Conservation (phyloP, 2,113 vertebrate genomes). For the Orycteropus afer region DNA sequence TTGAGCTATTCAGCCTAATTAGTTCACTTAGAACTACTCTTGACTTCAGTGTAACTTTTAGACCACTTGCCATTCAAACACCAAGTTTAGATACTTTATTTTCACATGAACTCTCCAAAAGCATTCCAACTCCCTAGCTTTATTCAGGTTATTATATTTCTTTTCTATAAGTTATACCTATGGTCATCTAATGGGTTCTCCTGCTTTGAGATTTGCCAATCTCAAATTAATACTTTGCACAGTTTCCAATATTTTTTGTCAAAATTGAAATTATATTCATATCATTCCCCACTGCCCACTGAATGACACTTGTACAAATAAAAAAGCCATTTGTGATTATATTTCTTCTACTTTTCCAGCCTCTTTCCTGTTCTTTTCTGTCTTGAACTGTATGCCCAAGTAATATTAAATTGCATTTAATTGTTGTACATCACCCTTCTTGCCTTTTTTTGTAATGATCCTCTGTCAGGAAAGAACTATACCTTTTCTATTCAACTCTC, state of each 20-base stretch:
- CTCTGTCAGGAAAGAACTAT: neutral
- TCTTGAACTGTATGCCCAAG: neutral
- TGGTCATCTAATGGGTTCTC: neutral
- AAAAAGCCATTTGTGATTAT: neutral
- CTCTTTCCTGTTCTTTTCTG: neutral
- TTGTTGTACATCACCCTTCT: neutral
- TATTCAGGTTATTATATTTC: neutral
- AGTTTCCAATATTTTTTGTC: slow-evolving; percentile 28
- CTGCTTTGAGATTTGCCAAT: neutral
- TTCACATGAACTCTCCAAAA: neutral
- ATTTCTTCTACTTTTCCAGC: neutral
- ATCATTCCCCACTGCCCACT: neutral
- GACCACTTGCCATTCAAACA: slow-evolving; percentile 26
- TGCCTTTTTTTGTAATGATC: neutral
- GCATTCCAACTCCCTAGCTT: neutral
- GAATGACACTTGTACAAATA: neutral
- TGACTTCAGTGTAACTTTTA: slow-evolving; percentile 34
- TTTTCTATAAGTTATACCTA: neutral
- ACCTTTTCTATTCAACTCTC: neutral
- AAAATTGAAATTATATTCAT: neutral
- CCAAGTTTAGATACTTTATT: slow-evolving; percentile 29
- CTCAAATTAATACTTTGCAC: slow-evolving; percentile 15
- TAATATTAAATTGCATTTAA: neutral
- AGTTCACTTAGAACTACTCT: slow-evolving; percentile 47
- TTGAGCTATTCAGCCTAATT: slow-evolving; percentile 36